Conservation (phyloP, 1,140 invertebrate genomes). For the Polypedilum pembai region DNA sequence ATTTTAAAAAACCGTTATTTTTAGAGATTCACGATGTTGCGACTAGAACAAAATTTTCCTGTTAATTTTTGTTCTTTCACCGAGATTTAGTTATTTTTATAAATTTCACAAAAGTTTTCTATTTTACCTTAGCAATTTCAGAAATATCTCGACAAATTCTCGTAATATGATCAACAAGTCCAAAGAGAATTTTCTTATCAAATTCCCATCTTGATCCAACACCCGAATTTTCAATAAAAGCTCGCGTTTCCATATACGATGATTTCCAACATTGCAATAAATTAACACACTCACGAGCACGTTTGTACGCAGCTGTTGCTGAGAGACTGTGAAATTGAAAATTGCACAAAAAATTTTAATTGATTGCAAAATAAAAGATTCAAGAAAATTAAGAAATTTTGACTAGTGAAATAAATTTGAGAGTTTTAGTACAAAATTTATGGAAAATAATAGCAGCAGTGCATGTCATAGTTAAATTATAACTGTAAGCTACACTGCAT, state of each 20-base stretch:
- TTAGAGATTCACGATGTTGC: too few species aligned
- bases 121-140: slow-evolving; percentile 58
- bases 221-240: slow-evolving; percentile 72
- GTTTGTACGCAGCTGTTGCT: slow-evolving; percentile 46
- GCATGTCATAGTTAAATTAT: too few species aligned
- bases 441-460: too few species aligned
- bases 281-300: slow-evolving; percentile 51
- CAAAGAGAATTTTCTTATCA: slow-evolving; percentile 69
- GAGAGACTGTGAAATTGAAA: slow-evolving; percentile 45
- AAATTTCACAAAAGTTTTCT: neutral
- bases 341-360: neutral
- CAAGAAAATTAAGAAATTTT: too few species aligned
- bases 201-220: slow-evolving; percentile 86
- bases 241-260: slow-evolving; percentile 62
- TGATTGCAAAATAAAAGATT: too few species aligned
- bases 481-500: too few species aligned
- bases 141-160: slow-evolving; percentile 69
- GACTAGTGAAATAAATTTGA: too few species aligned
- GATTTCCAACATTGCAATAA: slow-evolving; percentile 72
- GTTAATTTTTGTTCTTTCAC: too few species aligned
- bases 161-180: slow-evolving; percentile 73
- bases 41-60: too few species aligned
- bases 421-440: too few species aligned
- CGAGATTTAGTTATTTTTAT: too few species aligned
- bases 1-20: slow-evolving; percentile 15